Percentiles rank a stretch among this genome's conserved stretches.
phyloP scores from a whole-genome alignment of 2,797 vertebrate species.

The Labeo calbasu region DNA sequence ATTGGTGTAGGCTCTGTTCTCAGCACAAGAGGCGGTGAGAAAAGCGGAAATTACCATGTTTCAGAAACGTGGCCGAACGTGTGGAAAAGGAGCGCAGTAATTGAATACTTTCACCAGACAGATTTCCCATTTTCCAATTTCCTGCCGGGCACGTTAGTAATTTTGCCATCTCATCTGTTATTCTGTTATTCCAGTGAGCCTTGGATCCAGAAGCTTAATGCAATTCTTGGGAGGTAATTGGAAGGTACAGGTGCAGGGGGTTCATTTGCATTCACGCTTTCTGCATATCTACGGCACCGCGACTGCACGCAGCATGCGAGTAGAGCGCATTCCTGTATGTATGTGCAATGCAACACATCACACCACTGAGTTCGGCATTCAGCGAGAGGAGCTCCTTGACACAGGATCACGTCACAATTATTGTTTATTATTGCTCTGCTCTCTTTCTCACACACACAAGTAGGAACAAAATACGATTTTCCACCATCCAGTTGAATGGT shows the following conservation, averaged over 20 bases:
- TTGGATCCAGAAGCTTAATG: slow-evolving; percentile 76
- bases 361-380: neutral
- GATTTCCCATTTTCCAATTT: slow-evolving; percentile 73
- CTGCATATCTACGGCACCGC: slow-evolving; percentile 49
- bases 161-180: slow-evolving; percentile 83
- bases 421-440: neutral
- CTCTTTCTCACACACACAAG: slow-evolving; percentile 15
- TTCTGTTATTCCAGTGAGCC: slow-evolving; percentile 79
- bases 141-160: slow-evolving; percentile 77
- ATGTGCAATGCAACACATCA: slow-evolving; percentile 26
- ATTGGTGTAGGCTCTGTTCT: slow-evolving; percentile 65
- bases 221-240: slow-evolving; percentile 81
- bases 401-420: slow-evolving; percentile 3
- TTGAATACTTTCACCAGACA: slow-evolving; percentile 68
- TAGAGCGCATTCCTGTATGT: slow-evolving; percentile 6
- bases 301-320: slow-evolving; percentile 23
- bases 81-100: slow-evolving; percentile 63
- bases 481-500: neutral
- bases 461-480: neutral
- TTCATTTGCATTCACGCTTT: slow-evolving; percentile 80
- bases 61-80: slow-evolving; percentile 62
- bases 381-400: slow-evolving; percentile 11
- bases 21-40: slow-evolving; percentile 62
- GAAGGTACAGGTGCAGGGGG: slow-evolving; percentile 82
- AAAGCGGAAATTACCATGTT: slow-evolving; percentile 66